Evolutionary conservation across 1,140 invertebrate species (phyloP).

Genomic region (Ericerus pela): DNA sequence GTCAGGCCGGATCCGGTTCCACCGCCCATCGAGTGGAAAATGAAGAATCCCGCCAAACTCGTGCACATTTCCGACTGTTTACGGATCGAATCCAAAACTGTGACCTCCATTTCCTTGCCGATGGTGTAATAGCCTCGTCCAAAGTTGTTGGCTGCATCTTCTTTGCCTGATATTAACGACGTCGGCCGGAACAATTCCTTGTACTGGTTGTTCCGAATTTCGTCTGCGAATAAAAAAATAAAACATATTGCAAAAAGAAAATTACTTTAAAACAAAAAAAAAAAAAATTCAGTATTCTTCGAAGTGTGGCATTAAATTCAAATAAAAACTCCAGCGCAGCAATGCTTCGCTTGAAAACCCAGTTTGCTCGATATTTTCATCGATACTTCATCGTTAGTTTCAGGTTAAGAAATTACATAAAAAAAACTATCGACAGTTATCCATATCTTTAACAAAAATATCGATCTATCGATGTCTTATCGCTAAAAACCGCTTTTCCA

Average conservation of each 20-base stretch:
- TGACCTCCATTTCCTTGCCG: slow-evolving; percentile 40
- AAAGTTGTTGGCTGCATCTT: slow-evolving; percentile 64
- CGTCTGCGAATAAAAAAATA: slow-evolving; percentile 27
- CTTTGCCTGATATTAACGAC: slow-evolving; percentile 64
- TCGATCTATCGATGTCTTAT: no score
- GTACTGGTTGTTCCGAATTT: slow-evolving; percentile 59
- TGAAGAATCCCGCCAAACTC: slow-evolving; percentile 51
- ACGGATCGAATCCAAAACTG: slow-evolving; percentile 30
- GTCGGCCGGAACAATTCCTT: slow-evolving; percentile 60
- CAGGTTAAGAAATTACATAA: no score
- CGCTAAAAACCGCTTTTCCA: no score
- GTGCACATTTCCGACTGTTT: slow-evolving; percentile 31
- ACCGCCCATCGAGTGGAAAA: slow-evolving; percentile 72
- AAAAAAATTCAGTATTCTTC: no score
- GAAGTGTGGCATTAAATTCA: no score
- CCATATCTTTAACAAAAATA: no score
- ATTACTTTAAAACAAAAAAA: background rate
- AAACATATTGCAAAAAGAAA: background rate
- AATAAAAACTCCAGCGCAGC: no score
- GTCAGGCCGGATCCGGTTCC: slow-evolving; percentile 70
- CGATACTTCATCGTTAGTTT: no score
- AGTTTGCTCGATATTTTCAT: no score
- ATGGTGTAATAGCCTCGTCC: slow-evolving; percentile 15
- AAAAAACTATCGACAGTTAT: no score
- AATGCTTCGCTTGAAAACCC: no score